These are phyloP conservation scores for Drosophila glabriapex DNA, from an alignment of 2,888 invertebrate genomes.

Conservation along the genomic window DNA sequence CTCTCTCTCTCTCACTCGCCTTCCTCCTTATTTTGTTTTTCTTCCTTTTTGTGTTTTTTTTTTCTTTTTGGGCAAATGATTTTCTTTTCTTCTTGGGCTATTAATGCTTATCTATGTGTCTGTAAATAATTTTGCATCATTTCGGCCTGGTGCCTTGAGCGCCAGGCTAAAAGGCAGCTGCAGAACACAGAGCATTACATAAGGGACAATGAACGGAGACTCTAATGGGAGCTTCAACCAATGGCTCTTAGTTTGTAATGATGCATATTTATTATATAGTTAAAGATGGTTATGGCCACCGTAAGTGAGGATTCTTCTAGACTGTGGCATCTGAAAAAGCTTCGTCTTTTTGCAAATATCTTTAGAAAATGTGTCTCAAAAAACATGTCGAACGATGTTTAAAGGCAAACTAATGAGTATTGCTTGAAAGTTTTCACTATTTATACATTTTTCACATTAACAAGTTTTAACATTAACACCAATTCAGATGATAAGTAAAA, in stretches of 20 bases:
- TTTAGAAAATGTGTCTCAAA: too few species aligned
- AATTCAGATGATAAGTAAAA: not conserved
- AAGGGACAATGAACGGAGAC: slow-evolving; percentile 30
- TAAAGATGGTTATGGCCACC: not conserved
- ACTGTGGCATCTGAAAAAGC: not conserved
- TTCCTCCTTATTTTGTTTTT: slow-evolving; percentile 25
- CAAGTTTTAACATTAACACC: too few species aligned
- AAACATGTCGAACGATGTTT: not conserved
- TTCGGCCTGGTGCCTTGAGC: slow-evolving; percentile 54
- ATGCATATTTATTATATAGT: slow-evolving; percentile 11
- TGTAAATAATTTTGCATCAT: slow-evolving; percentile 73
- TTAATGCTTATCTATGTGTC: slow-evolving; percentile 36
- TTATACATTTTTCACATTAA: not conserved
- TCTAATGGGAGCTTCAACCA: slow-evolving; percentile 11
- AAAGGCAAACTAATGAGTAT: not conserved
- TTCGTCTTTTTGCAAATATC: not conserved
- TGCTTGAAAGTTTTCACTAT: not conserved
- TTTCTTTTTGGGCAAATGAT: slow-evolving; percentile 59
- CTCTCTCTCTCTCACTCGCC: slow-evolving; percentile 12
- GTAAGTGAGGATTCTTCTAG: not conserved
- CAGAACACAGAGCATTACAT: slow-evolving; percentile 3
- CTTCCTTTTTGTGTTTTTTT: slow-evolving; percentile 7
- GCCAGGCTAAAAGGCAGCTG: slow-evolving; percentile 59
- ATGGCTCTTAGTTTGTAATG: slow-evolving; percentile 12
- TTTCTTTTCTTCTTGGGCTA: slow-evolving; percentile 46